Base-by-base conservation (phyloP, 2,888 invertebrate species). In the Cosmia trapezina region DNA sequence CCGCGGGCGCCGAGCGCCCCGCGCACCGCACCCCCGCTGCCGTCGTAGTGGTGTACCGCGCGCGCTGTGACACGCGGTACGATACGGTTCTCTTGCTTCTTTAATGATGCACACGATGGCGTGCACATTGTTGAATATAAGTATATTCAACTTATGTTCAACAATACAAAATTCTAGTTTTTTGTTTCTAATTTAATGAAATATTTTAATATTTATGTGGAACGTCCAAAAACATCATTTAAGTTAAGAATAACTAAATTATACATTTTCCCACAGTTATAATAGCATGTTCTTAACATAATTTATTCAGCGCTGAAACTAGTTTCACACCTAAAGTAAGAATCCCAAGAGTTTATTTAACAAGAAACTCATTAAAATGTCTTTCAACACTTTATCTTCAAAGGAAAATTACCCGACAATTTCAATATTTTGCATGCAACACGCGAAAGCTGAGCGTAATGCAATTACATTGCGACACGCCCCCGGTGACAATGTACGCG, bases 371-470 rank as follows among this genome's bases (percentile, higher is more conserved):
- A 80, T 83, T 81, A 85, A 75, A 88, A 88, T 69, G 76, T 83
- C 74, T 79, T 71, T 84, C 81, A 75, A 76, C 76, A 86, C 81
- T 84, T 86, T 87, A 86, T 83, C 79, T 81, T 83, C 83, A 86
- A 80, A 78, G 83, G 76, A 76, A 87, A 86, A 88, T 89, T 89
- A 87, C 81, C 79, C 81, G 80, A 85, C 84, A 87, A 89, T 89
- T 90, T 89, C 88, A 90, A 90, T 91, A 89, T 89, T 90, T 88
- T 86, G 89, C 88, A 89, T 89, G 89, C 88, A 89, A 84, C 89
- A 83, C 83, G 84, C 86, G 85, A 85, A 83, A 84, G 83, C 86
- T 78, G 81, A 83, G 86, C 77, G 81, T 90, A 88, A 89, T 89
- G 89, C 86, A 89, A 92, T 92, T 90, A 91, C 86, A 88, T 70